Evolutionary conservation across 2,113 vertebrate genomes (phyloP).

Genomic region (Ceyx melanurus): DNA sequence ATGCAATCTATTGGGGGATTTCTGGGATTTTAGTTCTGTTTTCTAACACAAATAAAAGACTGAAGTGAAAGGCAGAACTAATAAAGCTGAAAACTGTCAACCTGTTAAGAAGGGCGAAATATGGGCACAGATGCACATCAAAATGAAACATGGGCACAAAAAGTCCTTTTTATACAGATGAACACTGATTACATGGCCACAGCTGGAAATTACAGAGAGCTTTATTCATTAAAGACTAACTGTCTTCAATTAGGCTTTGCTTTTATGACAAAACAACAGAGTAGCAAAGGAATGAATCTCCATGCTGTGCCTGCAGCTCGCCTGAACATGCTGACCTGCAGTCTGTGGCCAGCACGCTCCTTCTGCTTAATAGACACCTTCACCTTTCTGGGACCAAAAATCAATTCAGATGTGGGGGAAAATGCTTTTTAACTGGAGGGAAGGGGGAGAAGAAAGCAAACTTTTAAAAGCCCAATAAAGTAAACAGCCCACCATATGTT

Average conservation of each 20-base stretch:
- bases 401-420: neutral
- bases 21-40: neutral
- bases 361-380: neutral
- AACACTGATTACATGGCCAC: constrained; percentile 55
- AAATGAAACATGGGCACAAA: constrained; percentile 44
- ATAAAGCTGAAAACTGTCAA: constrained; percentile 47
- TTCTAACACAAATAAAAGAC: neutral
- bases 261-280: constrained; percentile 1
- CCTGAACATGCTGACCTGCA: neutral
- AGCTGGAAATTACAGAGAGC: constrained; percentile 58
- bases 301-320: neutral
- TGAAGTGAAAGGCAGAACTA: constrained; percentile 23
- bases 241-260: constrained; percentile 24
- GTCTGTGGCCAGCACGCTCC: neutral
- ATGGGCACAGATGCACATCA: constrained; percentile 54
- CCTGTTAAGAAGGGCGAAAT: neutral
- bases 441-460: neutral
- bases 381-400: constrained; percentile 18
- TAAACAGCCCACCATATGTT: neutral
- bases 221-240: constrained; percentile 64
- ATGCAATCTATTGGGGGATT: neutral
- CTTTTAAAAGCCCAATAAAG: neutral
- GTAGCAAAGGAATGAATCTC: neutral
- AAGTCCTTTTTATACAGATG: constrained; percentile 18
- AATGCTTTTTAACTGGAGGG: neutral